These are phyloP conservation scores for Argynnis bischoffii DNA, from an alignment of 2,888 invertebrate species.

Conservation along the genomic window DNA sequence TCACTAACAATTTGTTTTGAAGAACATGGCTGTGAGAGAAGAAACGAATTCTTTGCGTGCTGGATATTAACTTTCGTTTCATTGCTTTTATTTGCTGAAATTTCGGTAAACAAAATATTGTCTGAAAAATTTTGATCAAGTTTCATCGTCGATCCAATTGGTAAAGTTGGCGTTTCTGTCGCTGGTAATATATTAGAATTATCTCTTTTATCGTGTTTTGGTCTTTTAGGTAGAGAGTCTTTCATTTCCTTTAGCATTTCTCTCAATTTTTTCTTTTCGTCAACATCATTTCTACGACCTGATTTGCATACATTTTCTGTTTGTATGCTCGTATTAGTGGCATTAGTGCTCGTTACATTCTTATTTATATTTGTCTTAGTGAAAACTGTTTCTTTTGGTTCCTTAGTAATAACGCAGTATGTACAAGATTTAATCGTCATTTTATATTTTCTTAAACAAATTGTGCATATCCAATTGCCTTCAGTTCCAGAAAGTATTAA, in stretches of 20 bases:
- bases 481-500: constrained; percentile 25
- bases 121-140: constrained; percentile 5
- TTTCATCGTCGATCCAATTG: constrained; percentile 54
- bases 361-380: constrained; percentile 1
- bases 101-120: constrained; percentile 1
- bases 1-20: constrained; percentile 26
- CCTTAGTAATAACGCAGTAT: constrained; percentile 53
- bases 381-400: constrained; percentile 35
- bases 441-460: constrained; percentile 66
- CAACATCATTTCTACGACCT: constrained; percentile 40
- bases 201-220: constrained; percentile 58
- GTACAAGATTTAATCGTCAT: constrained; percentile 58
- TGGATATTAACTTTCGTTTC: neutral
- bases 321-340: constrained; percentile 54
- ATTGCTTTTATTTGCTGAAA: neutral
- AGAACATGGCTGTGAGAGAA: constrained; percentile 24
- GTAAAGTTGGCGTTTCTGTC: constrained; percentile 66
- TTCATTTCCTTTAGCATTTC: constrained; percentile 90
- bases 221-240: constrained; percentile 85
- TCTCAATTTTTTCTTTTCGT: constrained; percentile 84
- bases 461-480: constrained; percentile 64
- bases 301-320: constrained; percentile 44
- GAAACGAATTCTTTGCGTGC: constrained; percentile 32
- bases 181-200: constrained; percentile 38
- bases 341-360: constrained; percentile 38